phyloP scores from a whole-genome alignment of 2,797 vertebrate genomes.

The Urophycis tenuis region DNA sequence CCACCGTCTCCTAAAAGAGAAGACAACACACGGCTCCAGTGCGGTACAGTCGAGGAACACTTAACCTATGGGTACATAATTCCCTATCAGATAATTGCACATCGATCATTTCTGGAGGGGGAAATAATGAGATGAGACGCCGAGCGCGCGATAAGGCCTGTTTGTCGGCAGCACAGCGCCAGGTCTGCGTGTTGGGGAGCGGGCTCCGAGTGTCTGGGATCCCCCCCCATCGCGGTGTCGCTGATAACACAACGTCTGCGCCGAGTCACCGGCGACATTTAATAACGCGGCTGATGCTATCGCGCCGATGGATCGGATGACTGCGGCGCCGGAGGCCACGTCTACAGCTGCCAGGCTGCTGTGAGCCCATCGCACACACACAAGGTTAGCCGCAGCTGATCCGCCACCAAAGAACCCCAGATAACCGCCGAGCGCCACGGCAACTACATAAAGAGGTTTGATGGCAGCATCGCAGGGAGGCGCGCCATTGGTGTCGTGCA shows the following conservation, averaged over 20 bases:
- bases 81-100: constrained; percentile 71
- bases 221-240: constrained; percentile 61
- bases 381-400: constrained; percentile 59
- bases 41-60: constrained; percentile 58
- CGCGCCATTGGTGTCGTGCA: constrained; percentile 5
- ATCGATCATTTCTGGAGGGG: constrained; percentile 69
- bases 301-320: constrained; percentile 62
- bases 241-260: constrained; percentile 40
- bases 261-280: constrained; percentile 65
- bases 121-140: constrained; percentile 65
- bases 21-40: constrained; percentile 44
- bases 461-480: constrained; percentile 22
- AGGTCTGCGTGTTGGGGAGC: constrained; percentile 50
- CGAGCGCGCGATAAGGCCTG: constrained; percentile 55
- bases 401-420: constrained; percentile 45
- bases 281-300: constrained; percentile 68
- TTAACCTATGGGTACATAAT: constrained; percentile 62
- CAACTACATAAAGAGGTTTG: constrained; percentile 24
- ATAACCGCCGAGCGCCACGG: constrained; percentile 51
- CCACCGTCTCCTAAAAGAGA: constrained; percentile 50
- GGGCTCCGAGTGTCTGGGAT: constrained; percentile 62
- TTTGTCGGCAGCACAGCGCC: constrained; percentile 56
- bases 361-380: constrained; percentile 43
- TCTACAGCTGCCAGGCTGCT: constrained; percentile 55
- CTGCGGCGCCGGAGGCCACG: constrained; percentile 61